Conservation (phyloP, 1,140 invertebrate genomes). For the Asobara japonica region DNA sequence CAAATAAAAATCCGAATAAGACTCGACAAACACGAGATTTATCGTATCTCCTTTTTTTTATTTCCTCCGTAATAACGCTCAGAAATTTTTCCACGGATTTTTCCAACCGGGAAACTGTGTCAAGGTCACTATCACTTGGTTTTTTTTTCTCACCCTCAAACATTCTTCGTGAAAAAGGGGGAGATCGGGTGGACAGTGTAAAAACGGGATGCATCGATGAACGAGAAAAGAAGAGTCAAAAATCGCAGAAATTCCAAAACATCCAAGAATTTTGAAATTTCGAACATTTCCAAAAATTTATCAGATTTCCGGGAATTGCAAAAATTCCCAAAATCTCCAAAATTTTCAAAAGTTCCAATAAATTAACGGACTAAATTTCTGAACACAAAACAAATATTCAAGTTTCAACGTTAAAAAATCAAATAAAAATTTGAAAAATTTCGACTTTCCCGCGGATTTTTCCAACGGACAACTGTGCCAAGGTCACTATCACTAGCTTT, state of each 20-base stretch:
- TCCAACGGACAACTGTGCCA: neutral
- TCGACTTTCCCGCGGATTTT: neutral
- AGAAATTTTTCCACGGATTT: neutral
- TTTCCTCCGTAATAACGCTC: neutral
- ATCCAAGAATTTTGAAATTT: too few relatives aligned
- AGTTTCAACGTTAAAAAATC: too few relatives aligned
- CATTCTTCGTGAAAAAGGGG: neutral
- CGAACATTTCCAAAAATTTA: too few relatives aligned
- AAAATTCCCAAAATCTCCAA: too few relatives aligned
- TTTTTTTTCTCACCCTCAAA: neutral
- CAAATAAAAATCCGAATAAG: neutral
- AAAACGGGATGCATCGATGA: conserved; percentile 30
- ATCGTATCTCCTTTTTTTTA: neutral
- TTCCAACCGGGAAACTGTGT: neutral
- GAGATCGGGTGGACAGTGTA: conserved; percentile 11
- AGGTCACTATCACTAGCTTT: neutral
- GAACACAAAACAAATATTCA: too few relatives aligned
- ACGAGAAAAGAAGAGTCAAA: too few relatives aligned
- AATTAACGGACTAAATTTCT: too few relatives aligned
- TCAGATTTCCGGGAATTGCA: too few relatives aligned
- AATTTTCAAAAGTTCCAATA: neutral
- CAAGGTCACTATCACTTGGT: neutral
- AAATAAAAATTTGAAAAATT: too few relatives aligned
- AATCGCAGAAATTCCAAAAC: too few relatives aligned
- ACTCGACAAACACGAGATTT: neutral